These are phyloP conservation scores for Ammodytes dubius DNA, from an alignment of 2,113 vertebrate genomes.

Conservation along the genomic window DNA sequence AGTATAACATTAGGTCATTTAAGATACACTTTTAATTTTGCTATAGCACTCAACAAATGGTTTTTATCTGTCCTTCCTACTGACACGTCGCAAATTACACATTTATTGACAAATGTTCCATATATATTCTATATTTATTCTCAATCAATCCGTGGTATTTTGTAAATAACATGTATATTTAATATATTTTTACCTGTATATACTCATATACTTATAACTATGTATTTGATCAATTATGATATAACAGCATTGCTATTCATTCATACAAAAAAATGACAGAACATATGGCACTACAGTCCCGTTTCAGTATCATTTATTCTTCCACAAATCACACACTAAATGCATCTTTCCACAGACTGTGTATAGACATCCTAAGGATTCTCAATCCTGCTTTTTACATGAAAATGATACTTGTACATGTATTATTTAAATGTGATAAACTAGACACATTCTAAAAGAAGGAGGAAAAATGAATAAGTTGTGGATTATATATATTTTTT, in stretches of 20 bases:
- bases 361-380: constrained; percentile 38
- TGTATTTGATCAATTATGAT: no score
- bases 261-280: constrained; percentile 21
- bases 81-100: no score
- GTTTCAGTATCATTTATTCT: constrained; percentile 49
- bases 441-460: constrained; percentile 56
- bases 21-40: no score
- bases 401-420: constrained; percentile 54
- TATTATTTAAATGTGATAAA: constrained; percentile 39
- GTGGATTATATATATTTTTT: constrained; percentile 21
- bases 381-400: constrained; percentile 35
- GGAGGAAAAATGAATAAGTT: not conserved
- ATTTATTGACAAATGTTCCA: no score
- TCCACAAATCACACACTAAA: constrained; percentile 49
- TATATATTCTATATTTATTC: not conserved
- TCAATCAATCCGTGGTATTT: not conserved
- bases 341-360: constrained; percentile 26
- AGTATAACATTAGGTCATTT: no score
- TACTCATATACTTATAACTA: not conserved
- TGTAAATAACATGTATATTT: not conserved
- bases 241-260: not conserved
- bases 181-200: not conserved
- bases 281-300: constrained; percentile 19
- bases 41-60: not conserved
- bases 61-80: not conserved